phyloP scores from a whole-genome alignment of 2,888 invertebrate genomes.

The Drosophila lacicola region DNA sequence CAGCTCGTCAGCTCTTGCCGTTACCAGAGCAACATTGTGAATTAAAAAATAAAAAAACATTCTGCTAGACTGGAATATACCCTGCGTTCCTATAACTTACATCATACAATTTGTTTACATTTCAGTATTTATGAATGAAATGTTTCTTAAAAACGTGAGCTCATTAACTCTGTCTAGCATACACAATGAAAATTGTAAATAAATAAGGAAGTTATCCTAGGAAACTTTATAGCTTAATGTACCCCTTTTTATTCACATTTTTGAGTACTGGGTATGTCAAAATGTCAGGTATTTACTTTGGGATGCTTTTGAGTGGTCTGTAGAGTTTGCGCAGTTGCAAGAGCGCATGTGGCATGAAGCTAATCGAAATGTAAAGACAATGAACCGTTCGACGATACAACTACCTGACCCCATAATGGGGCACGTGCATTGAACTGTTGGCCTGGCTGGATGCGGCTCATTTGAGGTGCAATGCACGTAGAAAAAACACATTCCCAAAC shows the following conservation, averaged over 20 bases:
- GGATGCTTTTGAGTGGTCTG: background rate
- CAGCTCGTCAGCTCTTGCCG: slow-evolving; percentile 19
- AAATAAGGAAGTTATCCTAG: no score
- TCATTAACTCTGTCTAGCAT: no score
- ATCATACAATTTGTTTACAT: no score
- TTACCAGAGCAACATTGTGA: slow-evolving; percentile 6
- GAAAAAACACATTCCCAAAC: background rate
- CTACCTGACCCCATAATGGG: slow-evolving; percentile 46
- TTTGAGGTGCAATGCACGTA: slow-evolving; percentile 46
- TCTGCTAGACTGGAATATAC: background rate
- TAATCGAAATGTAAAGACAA: slow-evolving; percentile 59
- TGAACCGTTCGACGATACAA: slow-evolving; percentile 46
- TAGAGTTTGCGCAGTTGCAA: slow-evolving; percentile 47
- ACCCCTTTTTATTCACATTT: background rate
- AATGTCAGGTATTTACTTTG: slow-evolving; percentile 4
- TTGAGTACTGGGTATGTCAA: background rate
- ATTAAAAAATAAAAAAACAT: background rate
- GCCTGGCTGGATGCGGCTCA: slow-evolving; percentile 8
- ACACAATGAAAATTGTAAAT: no score
- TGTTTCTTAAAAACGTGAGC: no score
- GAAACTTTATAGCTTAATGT: no score
- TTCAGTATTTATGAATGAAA: no score
- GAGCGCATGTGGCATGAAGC: slow-evolving; percentile 23
- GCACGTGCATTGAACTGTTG: slow-evolving; percentile 53
- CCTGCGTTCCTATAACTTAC: background rate